A percentile compares a stretch with the other conserved stretches of the same genome.
These are phyloP conservation scores for Etheostoma nigrum DNA, from an alignment of 2,797 vertebrate genomes.

Conservation along the genomic window DNA sequence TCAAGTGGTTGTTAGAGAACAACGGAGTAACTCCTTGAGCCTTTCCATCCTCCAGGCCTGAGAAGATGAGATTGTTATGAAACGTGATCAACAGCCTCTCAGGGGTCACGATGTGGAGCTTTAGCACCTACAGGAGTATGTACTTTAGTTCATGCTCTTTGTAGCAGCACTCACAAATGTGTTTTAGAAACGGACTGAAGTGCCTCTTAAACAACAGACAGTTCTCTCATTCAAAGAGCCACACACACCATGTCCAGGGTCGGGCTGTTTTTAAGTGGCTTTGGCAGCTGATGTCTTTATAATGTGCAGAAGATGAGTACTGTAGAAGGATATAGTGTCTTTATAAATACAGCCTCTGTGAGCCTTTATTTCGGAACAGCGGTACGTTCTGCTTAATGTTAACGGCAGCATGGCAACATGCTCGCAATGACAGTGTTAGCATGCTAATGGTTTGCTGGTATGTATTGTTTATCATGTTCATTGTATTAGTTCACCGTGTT, in stretches of 20 bases:
- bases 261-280: conserved; percentile 55
- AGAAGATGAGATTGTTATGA: conserved; percentile 84
- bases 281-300: conserved; percentile 59
- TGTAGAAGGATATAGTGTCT: conserved; percentile 10
- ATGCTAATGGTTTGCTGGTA: conserved; percentile 19
- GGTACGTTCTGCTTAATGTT: background rate
- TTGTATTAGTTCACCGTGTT: background rate
- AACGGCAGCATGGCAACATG: background rate
- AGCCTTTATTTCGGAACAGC: background rate
- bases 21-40: conserved; percentile 79
- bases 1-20: conserved; percentile 86
- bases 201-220: conserved; percentile 67
- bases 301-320: conserved; percentile 34
- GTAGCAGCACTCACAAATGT: conserved; percentile 70
- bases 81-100: conserved; percentile 86
- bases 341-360: conserved; percentile 14
- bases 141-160: conserved; percentile 68
- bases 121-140: conserved; percentile 60
- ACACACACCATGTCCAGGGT: conserved; percentile 47
- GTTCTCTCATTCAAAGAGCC: conserved; percentile 52
- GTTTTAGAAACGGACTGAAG: conserved; percentile 75
- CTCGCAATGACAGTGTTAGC: background rate
- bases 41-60: conserved; percentile 69
- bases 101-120: conserved; percentile 77
- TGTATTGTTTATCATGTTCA: background rate